Percentiles rank a stretch among this genome's conserved stretches.
These are phyloP conservation scores for Piscicola geometra DNA, from an alignment of 2,888 invertebrate species.

Conservation along the genomic window DNA sequence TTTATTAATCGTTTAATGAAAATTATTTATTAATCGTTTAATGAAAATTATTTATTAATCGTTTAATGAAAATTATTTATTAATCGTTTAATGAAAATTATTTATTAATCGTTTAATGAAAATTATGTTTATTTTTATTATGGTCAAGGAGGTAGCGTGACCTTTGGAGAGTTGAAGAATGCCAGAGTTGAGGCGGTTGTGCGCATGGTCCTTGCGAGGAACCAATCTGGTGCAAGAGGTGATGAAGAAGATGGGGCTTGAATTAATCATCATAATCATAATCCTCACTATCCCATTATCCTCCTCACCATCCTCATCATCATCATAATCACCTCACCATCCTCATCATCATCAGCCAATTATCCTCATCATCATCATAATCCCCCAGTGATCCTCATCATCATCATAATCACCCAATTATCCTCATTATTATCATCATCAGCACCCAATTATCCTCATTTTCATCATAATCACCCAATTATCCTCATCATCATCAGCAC, in stretches of 20 bases:
- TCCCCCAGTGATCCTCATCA: not conserved
- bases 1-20: too few relatives aligned
- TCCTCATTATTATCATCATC: too few relatives aligned
- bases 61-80: too few relatives aligned
- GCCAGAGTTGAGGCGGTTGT: not conserved
- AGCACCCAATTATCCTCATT: too few relatives aligned
- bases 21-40: too few relatives aligned
- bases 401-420: conserved; percentile 21
- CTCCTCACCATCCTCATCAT: not conserved
- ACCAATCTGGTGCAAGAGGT: not conserved
- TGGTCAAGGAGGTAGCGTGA: not conserved
- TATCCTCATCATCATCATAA: too few relatives aligned
- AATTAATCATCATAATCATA: not conserved
- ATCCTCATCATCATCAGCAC: not conserved
- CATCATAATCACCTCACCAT: not conserved
- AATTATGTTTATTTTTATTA: not conserved
- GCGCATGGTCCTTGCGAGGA: not conserved
- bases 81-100: not conserved
- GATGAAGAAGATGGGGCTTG: too few relatives aligned
- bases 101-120: not conserved
- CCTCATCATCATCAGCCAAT: conserved; percentile 1
- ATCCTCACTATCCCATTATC: not conserved
- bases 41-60: too few relatives aligned
- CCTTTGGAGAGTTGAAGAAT: not conserved
- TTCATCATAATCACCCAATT: too few relatives aligned